Percentiles rank a stretch among this genome's conserved stretches.
phyloP scores from a whole-genome alignment of 2,113 vertebrate genomes.

The Sceloporus tristichus region DNA sequence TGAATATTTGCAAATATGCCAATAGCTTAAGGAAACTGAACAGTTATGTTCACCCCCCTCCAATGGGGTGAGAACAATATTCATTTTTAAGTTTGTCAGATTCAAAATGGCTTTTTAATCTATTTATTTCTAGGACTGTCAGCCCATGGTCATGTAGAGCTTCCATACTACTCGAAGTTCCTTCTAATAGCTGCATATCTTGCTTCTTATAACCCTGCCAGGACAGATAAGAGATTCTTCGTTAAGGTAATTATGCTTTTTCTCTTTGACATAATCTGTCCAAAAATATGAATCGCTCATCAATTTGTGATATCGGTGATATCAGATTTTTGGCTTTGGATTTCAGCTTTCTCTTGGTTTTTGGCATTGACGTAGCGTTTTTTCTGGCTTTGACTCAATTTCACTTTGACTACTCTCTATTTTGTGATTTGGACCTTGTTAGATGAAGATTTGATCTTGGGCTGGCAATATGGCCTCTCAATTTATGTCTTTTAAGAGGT shows the following conservation, averaged over 20 bases:
- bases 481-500: no score
- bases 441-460: no score
- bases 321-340: no score
- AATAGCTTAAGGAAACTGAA: not conserved
- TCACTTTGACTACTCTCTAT: no score
- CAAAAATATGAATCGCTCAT: not conserved
- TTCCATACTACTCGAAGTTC: slow-evolving; percentile 98
- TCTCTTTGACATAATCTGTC: not conserved
- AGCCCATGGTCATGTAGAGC: slow-evolving; percentile 91
- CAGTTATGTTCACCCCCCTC: not conserved
- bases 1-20: rapidly evolving
- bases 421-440: no score
- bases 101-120: slow-evolving; percentile 17
- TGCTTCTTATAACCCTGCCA: slow-evolving; percentile 95
- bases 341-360: no score
- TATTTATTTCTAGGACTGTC: slow-evolving; percentile 84
- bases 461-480: no score
- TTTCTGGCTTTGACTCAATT: no score
- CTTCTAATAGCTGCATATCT: slow-evolving; percentile 96
- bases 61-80: not conserved
- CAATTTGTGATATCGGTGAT: not conserved
- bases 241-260: slow-evolving; percentile 85
- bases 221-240: slow-evolving; percentile 97
- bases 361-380: no score
- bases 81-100: not conserved